These are phyloP conservation scores for Strix aluco DNA, from an alignment of 2,113 vertebrate genomes.

Conservation along the genomic window DNA sequence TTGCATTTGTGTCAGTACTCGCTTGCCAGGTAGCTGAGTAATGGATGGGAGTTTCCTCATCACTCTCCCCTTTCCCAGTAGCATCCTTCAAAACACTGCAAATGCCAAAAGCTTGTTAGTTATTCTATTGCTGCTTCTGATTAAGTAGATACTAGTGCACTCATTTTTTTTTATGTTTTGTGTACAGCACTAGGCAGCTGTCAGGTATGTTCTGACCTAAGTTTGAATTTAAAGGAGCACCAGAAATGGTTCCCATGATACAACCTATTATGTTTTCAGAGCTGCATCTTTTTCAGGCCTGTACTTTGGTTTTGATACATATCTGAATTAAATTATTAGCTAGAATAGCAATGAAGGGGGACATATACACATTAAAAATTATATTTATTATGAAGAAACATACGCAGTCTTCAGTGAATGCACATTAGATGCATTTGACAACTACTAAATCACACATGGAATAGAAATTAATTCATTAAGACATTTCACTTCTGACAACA, in stretches of 20 bases:
- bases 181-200: background rate
- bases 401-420: background rate
- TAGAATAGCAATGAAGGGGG: background rate
- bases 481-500: slow-evolving; percentile 30
- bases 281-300: background rate
- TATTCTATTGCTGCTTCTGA: background rate
- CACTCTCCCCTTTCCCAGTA: background rate
- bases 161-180: background rate
- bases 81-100: background rate
- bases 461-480: slow-evolving; percentile 59
- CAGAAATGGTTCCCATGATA: background rate
- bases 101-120: background rate
- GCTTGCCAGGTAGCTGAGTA: background rate
- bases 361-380: slow-evolving; percentile 1
- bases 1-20: background rate
- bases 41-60: background rate
- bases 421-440: slow-evolving; percentile 33
- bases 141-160: background rate
- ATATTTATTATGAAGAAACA: slow-evolving; percentile 35
- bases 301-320: background rate
- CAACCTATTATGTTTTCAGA: background rate
- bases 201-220: background rate
- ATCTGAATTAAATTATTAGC: slow-evolving; percentile 26
- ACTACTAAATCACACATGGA: slow-evolving; percentile 24
- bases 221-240: background rate